phyloP scores from a whole-genome alignment of 1,140 invertebrate species.

The Campoletis sonorensis region DNA sequence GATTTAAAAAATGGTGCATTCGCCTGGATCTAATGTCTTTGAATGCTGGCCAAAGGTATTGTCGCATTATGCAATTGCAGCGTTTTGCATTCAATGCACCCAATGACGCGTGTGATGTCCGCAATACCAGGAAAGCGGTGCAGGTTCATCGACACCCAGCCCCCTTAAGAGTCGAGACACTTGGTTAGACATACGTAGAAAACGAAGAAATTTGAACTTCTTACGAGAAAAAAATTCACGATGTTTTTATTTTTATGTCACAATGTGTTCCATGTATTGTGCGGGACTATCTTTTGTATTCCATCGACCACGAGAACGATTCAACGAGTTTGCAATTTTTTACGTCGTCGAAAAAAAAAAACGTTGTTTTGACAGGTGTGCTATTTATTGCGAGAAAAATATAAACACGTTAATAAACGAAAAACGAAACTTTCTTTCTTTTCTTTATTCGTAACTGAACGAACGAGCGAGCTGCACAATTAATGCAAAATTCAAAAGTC shows the following conservation, averaged over 20 bases:
- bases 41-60: constrained; percentile 40
- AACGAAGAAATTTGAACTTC: constrained; percentile 4
- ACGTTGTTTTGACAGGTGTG: neutral
- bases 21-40: neutral
- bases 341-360: too few relatives aligned
- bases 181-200: neutral
- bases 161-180: neutral
- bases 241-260: neutral
- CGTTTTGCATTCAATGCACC: constrained; percentile 58
- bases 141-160: constrained; percentile 7
- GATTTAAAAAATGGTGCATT: too few relatives aligned
- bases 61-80: constrained; percentile 59
- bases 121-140: constrained; percentile 33
- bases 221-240: neutral
- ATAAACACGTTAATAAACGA: too few relatives aligned
- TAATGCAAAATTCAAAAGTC: too few relatives aligned
- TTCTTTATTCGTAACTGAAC: too few relatives aligned
- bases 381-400: neutral
- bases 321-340: too few relatives aligned
- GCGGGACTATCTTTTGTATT: too few relatives aligned
- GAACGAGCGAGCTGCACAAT: too few relatives aligned
- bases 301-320: too few relatives aligned
- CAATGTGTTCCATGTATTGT: too few relatives aligned
- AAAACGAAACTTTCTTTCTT: too few relatives aligned
- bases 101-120: neutral